Percentiles rank a stretch among this genome's conserved stretches.
phyloP scores from a whole-genome alignment of 1,140 invertebrate genomes.

The Hylaeus anthracinus region DNA sequence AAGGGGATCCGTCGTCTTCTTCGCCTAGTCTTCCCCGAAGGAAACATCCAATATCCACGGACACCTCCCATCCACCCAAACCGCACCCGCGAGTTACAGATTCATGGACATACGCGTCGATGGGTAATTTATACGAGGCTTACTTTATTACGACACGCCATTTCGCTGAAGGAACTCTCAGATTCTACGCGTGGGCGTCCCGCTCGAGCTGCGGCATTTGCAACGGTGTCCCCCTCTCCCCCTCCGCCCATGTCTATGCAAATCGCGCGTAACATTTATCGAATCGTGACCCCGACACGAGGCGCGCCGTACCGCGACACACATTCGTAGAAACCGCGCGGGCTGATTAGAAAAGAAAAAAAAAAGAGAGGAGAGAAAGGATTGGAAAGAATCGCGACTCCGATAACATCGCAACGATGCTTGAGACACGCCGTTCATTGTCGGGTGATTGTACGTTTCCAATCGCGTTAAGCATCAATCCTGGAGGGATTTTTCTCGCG shows the following conservation, averaged over 20 bases:
- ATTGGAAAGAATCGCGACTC: not conserved
- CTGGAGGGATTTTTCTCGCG: not conserved
- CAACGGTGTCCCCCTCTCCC: not conserved
- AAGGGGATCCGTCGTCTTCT: not conserved
- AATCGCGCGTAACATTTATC: slow-evolving; percentile 36
- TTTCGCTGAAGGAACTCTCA: slow-evolving; percentile 9
- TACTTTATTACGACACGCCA: slow-evolving; percentile 14
- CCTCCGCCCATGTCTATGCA: slow-evolving; percentile 7
- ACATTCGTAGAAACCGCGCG: slow-evolving; percentile 2
- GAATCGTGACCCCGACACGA: slow-evolving; percentile 25
- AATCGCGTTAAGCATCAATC: slow-evolving; percentile 16
- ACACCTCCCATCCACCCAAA: not conserved
- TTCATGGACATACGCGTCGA: slow-evolving; percentile 20
- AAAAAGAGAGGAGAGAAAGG: not conserved
- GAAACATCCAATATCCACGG: not conserved
- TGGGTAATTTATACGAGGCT: slow-evolving; percentile 28
- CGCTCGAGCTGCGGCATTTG: not conserved
- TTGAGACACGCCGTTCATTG: not conserved
- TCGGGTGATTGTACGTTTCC: slow-evolving; percentile 20
- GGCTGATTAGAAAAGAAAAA: not conserved
- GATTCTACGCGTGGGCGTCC: slow-evolving; percentile 26
- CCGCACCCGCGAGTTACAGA: not conserved
- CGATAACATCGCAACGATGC: slow-evolving; percentile 8
- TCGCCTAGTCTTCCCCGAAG: not conserved
- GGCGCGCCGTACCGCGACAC: not conserved